These are phyloP conservation scores for Neosilurus mollespiculum DNA, from an alignment of 2,797 vertebrate species.

Conservation along the genomic window DNA sequence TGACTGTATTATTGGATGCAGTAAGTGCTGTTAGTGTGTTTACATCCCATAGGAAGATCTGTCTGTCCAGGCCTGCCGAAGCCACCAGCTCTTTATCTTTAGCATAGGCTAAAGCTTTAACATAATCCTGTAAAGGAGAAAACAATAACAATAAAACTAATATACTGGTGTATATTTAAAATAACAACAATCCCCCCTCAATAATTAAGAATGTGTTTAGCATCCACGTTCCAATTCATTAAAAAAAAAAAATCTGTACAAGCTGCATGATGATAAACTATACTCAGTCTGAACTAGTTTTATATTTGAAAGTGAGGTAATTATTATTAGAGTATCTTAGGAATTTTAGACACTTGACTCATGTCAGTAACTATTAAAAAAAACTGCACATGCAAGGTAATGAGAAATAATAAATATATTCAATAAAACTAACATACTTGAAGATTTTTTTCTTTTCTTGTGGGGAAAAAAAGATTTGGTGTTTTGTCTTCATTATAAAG, in stretches of 20 bases:
- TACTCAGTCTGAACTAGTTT: background rate
- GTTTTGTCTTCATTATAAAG: background rate
- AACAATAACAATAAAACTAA: background rate
- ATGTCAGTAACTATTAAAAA: background rate
- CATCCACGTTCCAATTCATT: background rate
- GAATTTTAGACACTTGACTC: background rate
- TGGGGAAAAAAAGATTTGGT: background rate
- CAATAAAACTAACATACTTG: background rate
- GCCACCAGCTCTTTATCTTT: conserved; percentile 88
- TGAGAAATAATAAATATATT: background rate
- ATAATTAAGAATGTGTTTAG: too few species aligned
- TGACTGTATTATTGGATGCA: conserved; percentile 88
- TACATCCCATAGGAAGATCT: conserved; percentile 90
- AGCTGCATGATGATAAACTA: background rate
- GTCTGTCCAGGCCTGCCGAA: conserved; percentile 85
- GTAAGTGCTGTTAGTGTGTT: conserved; percentile 86
- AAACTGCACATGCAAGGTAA: too few species aligned
- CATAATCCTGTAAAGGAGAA: conserved; percentile 76
- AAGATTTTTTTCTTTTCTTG: background rate
- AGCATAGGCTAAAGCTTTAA: conserved; percentile 86
- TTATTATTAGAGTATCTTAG: background rate
- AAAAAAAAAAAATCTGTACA: background rate
- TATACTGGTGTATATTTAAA: background rate
- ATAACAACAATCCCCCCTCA: background rate
- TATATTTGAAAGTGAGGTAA: background rate